Percentiles rank a stretch among this genome's conserved stretches.
These are phyloP conservation scores for Cecropterus lyciades DNA, from an alignment of 1,140 invertebrate species.

Conservation along the genomic window DNA sequence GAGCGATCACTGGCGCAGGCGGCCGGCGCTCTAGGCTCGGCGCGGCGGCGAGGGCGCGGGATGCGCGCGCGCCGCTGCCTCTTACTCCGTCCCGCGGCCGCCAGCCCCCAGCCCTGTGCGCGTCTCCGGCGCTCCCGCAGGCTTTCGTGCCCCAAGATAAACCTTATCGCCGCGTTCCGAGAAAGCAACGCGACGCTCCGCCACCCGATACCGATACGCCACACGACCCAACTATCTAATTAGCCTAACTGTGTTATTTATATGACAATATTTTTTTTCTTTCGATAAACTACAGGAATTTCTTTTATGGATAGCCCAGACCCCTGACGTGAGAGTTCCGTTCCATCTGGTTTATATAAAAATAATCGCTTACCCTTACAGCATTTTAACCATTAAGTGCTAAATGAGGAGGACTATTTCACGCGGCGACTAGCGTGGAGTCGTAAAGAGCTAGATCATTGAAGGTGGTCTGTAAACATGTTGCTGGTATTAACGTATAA, in stretches of 20 bases:
- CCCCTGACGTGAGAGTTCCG: background rate
- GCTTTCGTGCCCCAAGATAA: conserved; percentile 60
- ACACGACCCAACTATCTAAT: conserved; percentile 35
- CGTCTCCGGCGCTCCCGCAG: conserved; percentile 41
- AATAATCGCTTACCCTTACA: background rate
- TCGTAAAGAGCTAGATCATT: conserved; percentile 25
- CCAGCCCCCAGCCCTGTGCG: conserved; percentile 28
- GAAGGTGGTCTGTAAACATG: background rate
- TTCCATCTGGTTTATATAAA: conserved; percentile 5
- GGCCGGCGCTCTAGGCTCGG: conserved; percentile 21
- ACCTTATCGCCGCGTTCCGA: conserved; percentile 50
- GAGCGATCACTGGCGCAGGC: conserved; percentile 64
- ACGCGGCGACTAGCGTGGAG: background rate
- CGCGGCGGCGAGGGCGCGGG: conserved; percentile 14
- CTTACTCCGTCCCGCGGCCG: conserved; percentile 7
- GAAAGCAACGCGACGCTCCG: conserved; percentile 50
- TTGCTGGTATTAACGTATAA: conserved; percentile 11
- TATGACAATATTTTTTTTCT: conserved; percentile 22
- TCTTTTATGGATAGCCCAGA: background rate
- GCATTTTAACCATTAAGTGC: conserved; percentile 24
- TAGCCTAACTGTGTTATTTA: conserved; percentile 37
- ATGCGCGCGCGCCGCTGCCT: conserved; percentile 16
- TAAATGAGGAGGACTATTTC: conserved; percentile 7
- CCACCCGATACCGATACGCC: conserved; percentile 37
- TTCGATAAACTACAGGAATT: conserved; percentile 16